Evolutionary conservation across 2,797 vertebrate species (phyloP), one percentile per base, ranked within the genome.

Genomic region (Oryzias sinensis): DNA sequence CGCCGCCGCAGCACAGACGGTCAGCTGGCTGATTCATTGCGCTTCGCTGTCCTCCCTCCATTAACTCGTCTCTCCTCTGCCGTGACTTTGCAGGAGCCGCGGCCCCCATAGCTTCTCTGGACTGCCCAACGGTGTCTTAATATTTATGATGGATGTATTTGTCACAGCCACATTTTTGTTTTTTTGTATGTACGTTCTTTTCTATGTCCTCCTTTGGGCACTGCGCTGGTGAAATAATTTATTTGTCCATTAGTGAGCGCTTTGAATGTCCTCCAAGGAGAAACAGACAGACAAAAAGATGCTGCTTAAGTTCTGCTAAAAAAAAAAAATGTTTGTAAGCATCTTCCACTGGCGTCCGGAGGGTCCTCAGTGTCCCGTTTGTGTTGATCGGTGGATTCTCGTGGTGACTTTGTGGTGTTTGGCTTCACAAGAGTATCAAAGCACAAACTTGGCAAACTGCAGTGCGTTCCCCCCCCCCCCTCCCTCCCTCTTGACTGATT

Each of bases 121-220:
- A 83, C 82, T 51, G 69, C 81, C 80, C 29, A 72, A 80, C 18
- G 68, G 72, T 90, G 87, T 90, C 88, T 91, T 89, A 88, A 82
- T 87, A 88, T 85, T 78, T 82, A 82, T 74, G 73, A 80, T 85
- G 83, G 82, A 84, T 88, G 82, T 87, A 82, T 72, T 86, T 75
- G 81, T 82, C 79, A 70, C 68, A 72, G 79, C 81, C 71, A 79
- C 80, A 74, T 68, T 83, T 89, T 81, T 79, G n/a, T 45, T 83
- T 68, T 83, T 89, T 82, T 79, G 48, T 83, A 77, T 77, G 65
- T 71, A 4, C 49, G 11, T 56, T 54, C 48, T 48, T 56, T 80
- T 43, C 74, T 71, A 78, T 47, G 57, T 82, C 62, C 82, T 53
- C 59, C 59, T 81, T 68, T 81, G 57, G 65, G 68, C 74, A 53